Evolutionary conservation across 2,797 vertebrate genomes (phyloP), one percentile per base, ranked within the genome.

Genomic region (Chloroceryle inda): DNA sequence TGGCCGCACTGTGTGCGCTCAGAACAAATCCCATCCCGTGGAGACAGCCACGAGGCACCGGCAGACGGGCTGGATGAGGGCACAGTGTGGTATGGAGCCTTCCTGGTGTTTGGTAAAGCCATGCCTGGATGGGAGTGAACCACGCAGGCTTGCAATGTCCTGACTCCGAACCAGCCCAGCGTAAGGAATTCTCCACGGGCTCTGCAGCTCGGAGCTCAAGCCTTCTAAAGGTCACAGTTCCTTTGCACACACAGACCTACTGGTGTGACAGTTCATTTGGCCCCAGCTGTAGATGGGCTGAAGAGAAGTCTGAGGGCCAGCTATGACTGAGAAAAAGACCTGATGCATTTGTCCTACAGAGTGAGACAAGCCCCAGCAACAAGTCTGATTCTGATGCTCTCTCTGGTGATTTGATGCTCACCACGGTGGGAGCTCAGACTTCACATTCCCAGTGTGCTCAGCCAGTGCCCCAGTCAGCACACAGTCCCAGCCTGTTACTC

Each of bases 1-100:
- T 6, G 50, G 19, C 31, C 2, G 2, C 11, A 8, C 19, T 0
- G 0, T 47, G 10, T 10, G 7, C 11, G 35, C 40, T 75, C n/a
- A 53, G 66, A 62, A 55, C 0, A 3, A 35, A 35, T 35, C 35
- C 35, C 35, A 35, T 35, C 35, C 35, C 35, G 35, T 55, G 69
- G 88, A 63, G 58, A 17, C 26, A 78, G 37, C 31, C 44, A 3
- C 4, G 24, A 11, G 11, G 21, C 22, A 16, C 31, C 16, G 40
- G 23, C 11, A 79, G 53, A 79, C 7, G 16, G 31, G 16, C 27
- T 78, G 58, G 37, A 33, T 49, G 74, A 62, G 55, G 4, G 42
- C 42, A 3, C 1, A 13, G 23, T 47, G 38, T 7, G 16, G 33
- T 24, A 23, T 0, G 3, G 13, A 75, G 8, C 16, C 29, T 82